Conservation (phyloP, 2,113 vertebrate species). For the Hippocampus mohnikei region DNA sequence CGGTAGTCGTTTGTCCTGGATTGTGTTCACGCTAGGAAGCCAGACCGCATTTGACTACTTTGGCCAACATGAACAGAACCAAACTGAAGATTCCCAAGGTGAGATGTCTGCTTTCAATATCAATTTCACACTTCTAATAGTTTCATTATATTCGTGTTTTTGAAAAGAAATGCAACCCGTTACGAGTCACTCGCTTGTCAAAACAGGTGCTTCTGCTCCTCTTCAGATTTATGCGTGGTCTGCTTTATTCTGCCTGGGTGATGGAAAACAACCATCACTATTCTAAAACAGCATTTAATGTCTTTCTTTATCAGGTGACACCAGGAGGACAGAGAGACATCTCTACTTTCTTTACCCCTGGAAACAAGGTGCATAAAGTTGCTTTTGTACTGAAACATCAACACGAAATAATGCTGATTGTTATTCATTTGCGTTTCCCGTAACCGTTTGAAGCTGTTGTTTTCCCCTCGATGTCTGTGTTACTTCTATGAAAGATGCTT, state of each 20-base stretch:
- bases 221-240: not conserved
- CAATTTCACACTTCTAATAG: not conserved
- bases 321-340: constrained; percentile 44
- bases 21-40: not conserved
- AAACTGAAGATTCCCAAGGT: constrained; percentile 52
- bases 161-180: not conserved
- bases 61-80: constrained; percentile 42
- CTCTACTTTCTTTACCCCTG: constrained; percentile 51
- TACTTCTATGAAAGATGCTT: too few relatives aligned
- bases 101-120: constrained; percentile 1
- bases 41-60: not conserved
- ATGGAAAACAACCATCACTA: not conserved
- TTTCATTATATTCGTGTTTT: not conserved
- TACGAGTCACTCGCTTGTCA: not conserved
- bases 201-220: not conserved
- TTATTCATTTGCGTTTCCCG: too few relatives aligned
- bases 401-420: too few relatives aligned
- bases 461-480: too few relatives aligned
- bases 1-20: too few relatives aligned
- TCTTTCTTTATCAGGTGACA: constrained; percentile 32
- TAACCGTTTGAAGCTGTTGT: too few relatives aligned
- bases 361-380: constrained; percentile 29
- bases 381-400: not conserved
- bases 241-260: not conserved
- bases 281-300: not conserved